These are phyloP conservation scores for Macrophya annulata DNA, from an alignment of 2,888 invertebrate genomes.

Conservation along the genomic window DNA sequence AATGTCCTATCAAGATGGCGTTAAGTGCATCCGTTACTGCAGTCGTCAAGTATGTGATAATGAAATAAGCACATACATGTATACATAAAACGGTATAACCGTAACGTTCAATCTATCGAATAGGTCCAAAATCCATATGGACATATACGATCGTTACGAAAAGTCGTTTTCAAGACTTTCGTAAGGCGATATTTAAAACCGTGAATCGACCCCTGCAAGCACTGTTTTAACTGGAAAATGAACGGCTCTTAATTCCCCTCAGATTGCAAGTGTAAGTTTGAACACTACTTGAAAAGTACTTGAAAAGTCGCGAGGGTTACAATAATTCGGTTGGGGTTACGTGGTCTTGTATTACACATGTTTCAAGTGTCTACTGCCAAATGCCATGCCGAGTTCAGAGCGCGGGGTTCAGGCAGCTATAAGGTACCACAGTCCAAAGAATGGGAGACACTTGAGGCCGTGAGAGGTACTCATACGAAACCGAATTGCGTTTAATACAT, in stretches of 20 bases:
- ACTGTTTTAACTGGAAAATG: slow-evolving; percentile 10
- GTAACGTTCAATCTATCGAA: background rate
- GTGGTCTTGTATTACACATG: background rate
- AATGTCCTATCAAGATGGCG: background rate
- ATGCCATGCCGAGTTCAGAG: slow-evolving; percentile 9
- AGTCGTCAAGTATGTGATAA: slow-evolving; percentile 2
- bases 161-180: background rate
- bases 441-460: slow-evolving; percentile 19
- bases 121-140: background rate
- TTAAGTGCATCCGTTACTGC: background rate
- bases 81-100: background rate
- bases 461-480: background rate
- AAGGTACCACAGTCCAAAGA: slow-evolving; percentile 15
- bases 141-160: background rate
- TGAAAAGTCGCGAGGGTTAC: slow-evolving; percentile 47
- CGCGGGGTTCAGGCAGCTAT: slow-evolving; percentile 38
- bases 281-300: slow-evolving; percentile 35
- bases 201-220: slow-evolving; percentile 5
- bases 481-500: slow-evolving; percentile 43
- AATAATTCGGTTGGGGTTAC: slow-evolving; percentile 31
- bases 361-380: slow-evolving; percentile 30
- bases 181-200: background rate
- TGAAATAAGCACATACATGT: background rate
- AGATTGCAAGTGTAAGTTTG: slow-evolving; percentile 37
- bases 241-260: background rate